These are phyloP conservation scores for Leptinotarsa peninsularis DNA, from an alignment of 2,888 invertebrate genomes.

Conservation along the genomic window DNA sequence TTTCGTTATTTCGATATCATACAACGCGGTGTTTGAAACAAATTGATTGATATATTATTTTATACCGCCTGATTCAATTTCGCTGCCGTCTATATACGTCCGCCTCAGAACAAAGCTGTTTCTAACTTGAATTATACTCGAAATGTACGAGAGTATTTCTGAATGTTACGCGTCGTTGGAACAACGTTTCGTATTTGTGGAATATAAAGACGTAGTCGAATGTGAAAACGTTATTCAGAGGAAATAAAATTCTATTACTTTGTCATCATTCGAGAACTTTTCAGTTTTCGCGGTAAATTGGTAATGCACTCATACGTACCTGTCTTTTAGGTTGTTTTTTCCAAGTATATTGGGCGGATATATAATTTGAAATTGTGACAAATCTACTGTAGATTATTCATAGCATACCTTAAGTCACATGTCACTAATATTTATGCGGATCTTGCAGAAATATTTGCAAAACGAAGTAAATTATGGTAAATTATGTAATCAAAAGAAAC, in stretches of 20 bases:
- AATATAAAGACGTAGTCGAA: background rate
- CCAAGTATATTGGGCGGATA: too few species aligned
- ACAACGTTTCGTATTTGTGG: background rate
- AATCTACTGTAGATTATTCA: too few species aligned
- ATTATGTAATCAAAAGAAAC: too few species aligned
- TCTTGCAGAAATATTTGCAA: too few species aligned
- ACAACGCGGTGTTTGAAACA: slow-evolving; percentile 31
- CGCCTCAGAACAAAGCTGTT: slow-evolving; percentile 17
- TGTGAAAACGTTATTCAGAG: background rate
- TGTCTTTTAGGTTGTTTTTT: too few species aligned
- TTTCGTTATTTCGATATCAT: slow-evolving; percentile 11
- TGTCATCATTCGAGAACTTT: background rate
- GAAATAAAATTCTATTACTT: background rate
- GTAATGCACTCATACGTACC: too few species aligned
- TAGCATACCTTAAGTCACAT: too few species aligned
- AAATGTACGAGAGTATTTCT: background rate
- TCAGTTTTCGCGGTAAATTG: too few species aligned
- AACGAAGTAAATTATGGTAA: too few species aligned
- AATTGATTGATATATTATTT: slow-evolving; percentile 49
- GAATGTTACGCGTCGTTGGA: background rate
- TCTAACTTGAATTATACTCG: slow-evolving; percentile 3
- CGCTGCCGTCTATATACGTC: slow-evolving; percentile 33
- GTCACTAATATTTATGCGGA: too few species aligned
- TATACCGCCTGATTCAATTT: slow-evolving; percentile 45
- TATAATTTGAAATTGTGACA: too few species aligned